A percentile compares a stretch with the other conserved stretches of the same genome.
Conservation (phyloP, 1,140 invertebrate species). For the Oryzaephilus surinamensis region DNA sequence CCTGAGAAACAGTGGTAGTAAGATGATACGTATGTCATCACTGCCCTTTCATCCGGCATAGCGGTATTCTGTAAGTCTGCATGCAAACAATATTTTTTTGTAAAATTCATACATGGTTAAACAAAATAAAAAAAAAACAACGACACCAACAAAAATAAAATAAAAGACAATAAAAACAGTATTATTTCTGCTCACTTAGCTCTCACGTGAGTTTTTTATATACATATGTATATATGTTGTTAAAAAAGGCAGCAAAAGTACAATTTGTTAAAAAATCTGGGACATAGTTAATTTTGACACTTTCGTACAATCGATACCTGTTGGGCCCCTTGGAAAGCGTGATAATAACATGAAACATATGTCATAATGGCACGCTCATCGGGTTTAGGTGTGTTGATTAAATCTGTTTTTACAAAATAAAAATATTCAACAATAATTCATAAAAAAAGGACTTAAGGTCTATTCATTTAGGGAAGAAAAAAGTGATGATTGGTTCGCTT, state of each 20-base stretch:
- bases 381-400: conserved; percentile 95
- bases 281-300: conserved; percentile 12
- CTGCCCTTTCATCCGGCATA: conserved; percentile 96
- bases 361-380: conserved; percentile 98
- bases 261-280: conserved; percentile 7
- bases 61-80: conserved; percentile 97
- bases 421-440: neutral
- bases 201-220: conserved; percentile 5
- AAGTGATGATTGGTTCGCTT: too few species aligned
- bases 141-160: conserved; percentile 15
- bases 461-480: too few species aligned
- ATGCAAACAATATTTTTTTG: conserved; percentile 38
- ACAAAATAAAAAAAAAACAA: conserved; percentile 8
- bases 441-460: too few species aligned
- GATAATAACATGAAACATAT: conserved; percentile 97
- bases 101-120: conserved; percentile 9
- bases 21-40: conserved; percentile 99
- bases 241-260: conserved; percentile 6
- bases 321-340: conserved; percentile 96
- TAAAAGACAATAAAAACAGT: conserved; percentile 15
- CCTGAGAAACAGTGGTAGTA: conserved; percentile 99
- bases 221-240: too few species aligned
- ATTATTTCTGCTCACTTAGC: conserved; percentile 10
- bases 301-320: conserved; percentile 56
- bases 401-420: conserved; percentile 49